Conservation (phyloP, 2,888 invertebrate genomes). For the Bellardia pandia region DNA sequence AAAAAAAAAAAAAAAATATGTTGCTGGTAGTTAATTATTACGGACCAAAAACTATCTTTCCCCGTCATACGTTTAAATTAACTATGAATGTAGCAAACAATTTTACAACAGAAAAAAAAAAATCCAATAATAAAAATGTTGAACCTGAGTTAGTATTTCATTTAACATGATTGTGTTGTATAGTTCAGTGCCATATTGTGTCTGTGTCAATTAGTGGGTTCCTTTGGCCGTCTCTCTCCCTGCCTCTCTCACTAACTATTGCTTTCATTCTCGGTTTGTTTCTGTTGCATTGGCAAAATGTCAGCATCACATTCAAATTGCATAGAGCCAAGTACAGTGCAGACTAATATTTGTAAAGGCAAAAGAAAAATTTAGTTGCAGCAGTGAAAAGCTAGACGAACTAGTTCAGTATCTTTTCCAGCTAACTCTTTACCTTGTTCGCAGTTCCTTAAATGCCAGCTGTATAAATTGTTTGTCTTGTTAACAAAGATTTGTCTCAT, state of each 20-base stretch:
- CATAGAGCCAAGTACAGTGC: conserved; percentile 6
- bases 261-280: background rate
- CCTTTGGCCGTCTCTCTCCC: background rate
- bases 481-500: too few relatives aligned
- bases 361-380: background rate
- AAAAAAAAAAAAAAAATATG: conserved; percentile 10
- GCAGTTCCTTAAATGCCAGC: too few relatives aligned
- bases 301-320: background rate
- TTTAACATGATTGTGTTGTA: conserved; percentile 13
- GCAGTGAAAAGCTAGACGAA: too few relatives aligned
- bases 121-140: conserved; percentile 2
- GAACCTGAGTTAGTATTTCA: conserved; percentile 34
- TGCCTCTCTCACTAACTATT: background rate
- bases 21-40: conserved; percentile 60
- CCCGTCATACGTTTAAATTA: conserved; percentile 21
- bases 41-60: conserved; percentile 30
- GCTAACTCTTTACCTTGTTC: too few relatives aligned
- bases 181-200: conserved; percentile 34
- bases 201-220: conserved; percentile 46
- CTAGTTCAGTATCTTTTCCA: too few relatives aligned
- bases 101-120: conserved; percentile 1
- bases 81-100: conserved; percentile 6
- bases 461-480: too few relatives aligned
- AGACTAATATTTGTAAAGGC: background rate
- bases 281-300: background rate